Percentiles rank a stretch among this genome's conserved stretches.
Evolutionary conservation across 2,888 invertebrate genomes (phyloP).

Genomic region (Cheilosia vulpina): DNA sequence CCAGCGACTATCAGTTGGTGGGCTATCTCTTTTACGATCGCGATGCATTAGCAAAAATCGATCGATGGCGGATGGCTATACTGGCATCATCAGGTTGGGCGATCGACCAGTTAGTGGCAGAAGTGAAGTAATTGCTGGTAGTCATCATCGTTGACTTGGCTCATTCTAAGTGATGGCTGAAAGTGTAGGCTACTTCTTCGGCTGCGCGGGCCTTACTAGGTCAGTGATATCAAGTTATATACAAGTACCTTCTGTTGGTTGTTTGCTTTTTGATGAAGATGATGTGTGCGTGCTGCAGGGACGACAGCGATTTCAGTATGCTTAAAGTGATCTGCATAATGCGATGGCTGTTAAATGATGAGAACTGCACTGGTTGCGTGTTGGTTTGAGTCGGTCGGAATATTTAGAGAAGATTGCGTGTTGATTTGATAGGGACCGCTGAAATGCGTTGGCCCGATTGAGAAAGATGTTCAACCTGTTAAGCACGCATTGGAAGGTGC

Average conservation of each 20-base stretch:
- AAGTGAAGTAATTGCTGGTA: constrained; percentile 52
- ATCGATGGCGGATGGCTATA: constrained; percentile 2
- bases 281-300: constrained; percentile 1
- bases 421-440: constrained; percentile 8
- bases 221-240: constrained; percentile 65
- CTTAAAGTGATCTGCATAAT: background rate
- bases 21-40: constrained; percentile 33
- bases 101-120: background rate
- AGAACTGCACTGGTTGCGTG: constrained; percentile 9
- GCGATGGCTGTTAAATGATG: background rate
- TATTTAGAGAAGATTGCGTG: background rate
- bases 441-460: constrained; percentile 24
- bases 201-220: constrained; percentile 39
- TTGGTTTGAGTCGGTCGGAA: background rate
- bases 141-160: constrained; percentile 35
- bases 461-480: background rate
- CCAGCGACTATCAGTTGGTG: constrained; percentile 45
- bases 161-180: constrained; percentile 33
- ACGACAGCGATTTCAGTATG: background rate
- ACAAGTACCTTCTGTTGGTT: constrained; percentile 1
- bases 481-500: background rate
- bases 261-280: constrained; percentile 12
- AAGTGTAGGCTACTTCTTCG: constrained; percentile 30
- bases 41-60: constrained; percentile 40
- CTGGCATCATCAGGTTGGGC: background rate